Conservation (phyloP, 2,113 vertebrate genomes). For the Festucalex cinctus region DNA sequence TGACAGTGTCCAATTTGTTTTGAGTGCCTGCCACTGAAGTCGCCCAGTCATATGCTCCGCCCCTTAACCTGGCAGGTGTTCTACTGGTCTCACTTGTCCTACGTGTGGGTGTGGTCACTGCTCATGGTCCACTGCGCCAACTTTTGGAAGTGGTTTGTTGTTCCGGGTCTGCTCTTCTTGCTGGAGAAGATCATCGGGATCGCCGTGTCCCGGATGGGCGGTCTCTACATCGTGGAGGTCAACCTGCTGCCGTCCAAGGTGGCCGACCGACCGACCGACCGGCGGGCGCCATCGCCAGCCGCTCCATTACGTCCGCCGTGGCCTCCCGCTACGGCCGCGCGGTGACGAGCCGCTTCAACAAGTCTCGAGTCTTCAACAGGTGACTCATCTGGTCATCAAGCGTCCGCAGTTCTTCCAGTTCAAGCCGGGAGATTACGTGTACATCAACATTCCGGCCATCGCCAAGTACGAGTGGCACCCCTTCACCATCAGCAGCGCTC, state of each 20-base stretch:
- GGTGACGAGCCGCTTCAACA: background rate
- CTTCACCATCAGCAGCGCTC: conserved; percentile 92
- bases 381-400: conserved; percentile 86
- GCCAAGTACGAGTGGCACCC: conserved; percentile 90
- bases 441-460: conserved; percentile 83
- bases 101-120: conserved; percentile 79
- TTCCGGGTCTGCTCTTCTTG: conserved; percentile 77
- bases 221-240: conserved; percentile 79
- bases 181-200: conserved; percentile 81
- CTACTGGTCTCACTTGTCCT: conserved; percentile 89
- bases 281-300: background rate
- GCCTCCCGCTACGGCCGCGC: background rate
- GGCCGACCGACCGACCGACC: background rate
- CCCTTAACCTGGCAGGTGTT: conserved; percentile 73
- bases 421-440: conserved; percentile 88
- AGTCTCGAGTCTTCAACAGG: too few relatives aligned
- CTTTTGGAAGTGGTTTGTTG: conserved; percentile 92
- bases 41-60: background rate
- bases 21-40: background rate
- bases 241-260: conserved; percentile 88
- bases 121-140: conserved; percentile 83
- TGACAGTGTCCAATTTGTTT: background rate
- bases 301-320: background rate
- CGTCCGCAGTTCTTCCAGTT: conserved; percentile 81
- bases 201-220: conserved; percentile 64